phyloP scores from a whole-genome alignment of 2,888 invertebrate genomes.

The Parnassius glacialis region DNA sequence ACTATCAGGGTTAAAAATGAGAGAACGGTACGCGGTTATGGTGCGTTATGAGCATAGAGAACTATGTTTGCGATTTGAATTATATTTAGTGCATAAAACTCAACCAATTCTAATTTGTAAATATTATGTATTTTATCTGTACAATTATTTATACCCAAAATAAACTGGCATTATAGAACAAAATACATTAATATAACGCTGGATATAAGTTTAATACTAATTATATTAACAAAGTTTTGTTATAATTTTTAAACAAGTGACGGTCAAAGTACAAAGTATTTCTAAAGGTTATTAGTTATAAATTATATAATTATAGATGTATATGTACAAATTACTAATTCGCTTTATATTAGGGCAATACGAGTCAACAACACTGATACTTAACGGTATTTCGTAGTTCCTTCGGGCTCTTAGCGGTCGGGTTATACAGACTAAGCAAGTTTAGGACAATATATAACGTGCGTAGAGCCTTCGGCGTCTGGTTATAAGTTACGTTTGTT shows the following conservation, averaged over 20 bases:
- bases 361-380: constrained; percentile 29
- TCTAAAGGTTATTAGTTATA: too few species aligned
- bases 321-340: too few species aligned
- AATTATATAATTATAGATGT: too few species aligned
- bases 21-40: constrained; percentile 25
- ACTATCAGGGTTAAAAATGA: constrained; percentile 25
- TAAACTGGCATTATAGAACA: too few species aligned
- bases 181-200: too few species aligned
- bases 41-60: constrained; percentile 27
- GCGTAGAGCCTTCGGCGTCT: constrained; percentile 57
- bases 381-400: constrained; percentile 40
- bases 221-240: too few species aligned
- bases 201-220: too few species aligned
- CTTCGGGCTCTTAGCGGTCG: constrained; percentile 44
- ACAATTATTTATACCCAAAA: too few species aligned
- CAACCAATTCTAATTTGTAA: background rate
- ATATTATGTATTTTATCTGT: background rate
- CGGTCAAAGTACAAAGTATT: too few species aligned
- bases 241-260: too few species aligned
- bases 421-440: constrained; percentile 45
- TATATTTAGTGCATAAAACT: background rate
- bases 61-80: constrained; percentile 13
- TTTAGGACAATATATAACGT: constrained; percentile 63
- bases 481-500: constrained; percentile 67
- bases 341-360: too few species aligned